phyloP scores from a whole-genome alignment of 2,888 invertebrate genomes.

The Drosophila histrio region DNA sequence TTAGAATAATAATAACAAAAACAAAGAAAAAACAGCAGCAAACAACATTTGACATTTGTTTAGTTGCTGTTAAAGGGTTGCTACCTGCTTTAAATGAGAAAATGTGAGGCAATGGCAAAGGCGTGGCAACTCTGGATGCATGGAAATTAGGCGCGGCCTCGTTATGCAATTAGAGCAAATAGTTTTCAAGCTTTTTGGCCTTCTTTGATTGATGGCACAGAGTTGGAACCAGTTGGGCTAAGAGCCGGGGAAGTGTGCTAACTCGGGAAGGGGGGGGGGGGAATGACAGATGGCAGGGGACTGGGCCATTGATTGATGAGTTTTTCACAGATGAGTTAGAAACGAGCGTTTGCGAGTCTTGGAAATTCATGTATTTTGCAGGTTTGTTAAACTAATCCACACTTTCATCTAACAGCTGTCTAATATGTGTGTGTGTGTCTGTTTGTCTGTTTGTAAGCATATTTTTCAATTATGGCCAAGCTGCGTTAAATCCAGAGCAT shows the following conservation, averaged over 20 bases:
- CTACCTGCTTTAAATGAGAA: not conserved
- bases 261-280: not conserved
- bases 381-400: conserved; percentile 58
- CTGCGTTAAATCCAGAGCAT: conserved; percentile 40
- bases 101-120: not conserved
- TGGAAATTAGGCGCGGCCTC: conserved; percentile 60
- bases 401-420: conserved; percentile 55
- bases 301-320: conserved; percentile 45
- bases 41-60: conserved; percentile 44
- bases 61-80: conserved; percentile 28
- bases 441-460: conserved; percentile 35
- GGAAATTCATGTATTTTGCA: conserved; percentile 24
- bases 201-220: conserved; percentile 66
- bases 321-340: not conserved
- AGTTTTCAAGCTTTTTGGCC: conserved; percentile 44
- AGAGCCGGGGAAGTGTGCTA: conserved; percentile 15
- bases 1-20: conserved; percentile 55
- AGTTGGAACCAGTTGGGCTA: not conserved
- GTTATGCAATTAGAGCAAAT: conserved; percentile 67
- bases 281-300: not conserved
- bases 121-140: not conserved
- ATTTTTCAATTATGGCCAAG: conserved; percentile 70
- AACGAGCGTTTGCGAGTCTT: conserved; percentile 2
- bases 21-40: conserved; percentile 33
- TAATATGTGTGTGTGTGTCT: not conserved